phyloP scores from a whole-genome alignment of 2,113 vertebrate species.

The Halichoeres trimaculatus region DNA sequence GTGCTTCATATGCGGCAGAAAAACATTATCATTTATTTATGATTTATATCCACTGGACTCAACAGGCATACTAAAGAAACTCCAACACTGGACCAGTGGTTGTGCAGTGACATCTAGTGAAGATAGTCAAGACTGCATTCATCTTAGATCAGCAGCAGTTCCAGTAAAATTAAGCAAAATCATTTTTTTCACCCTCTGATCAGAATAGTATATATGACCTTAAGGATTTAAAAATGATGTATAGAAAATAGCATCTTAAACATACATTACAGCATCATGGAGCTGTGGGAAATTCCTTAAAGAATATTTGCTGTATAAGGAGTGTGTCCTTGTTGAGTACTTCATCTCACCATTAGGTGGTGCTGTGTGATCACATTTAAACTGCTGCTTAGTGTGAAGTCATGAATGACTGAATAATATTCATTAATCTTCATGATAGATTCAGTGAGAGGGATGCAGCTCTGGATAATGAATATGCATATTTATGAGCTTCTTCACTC shows the following conservation, averaged over 20 bases:
- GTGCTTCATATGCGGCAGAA: slow-evolving; percentile 21
- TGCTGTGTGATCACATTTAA: slow-evolving; percentile 54
- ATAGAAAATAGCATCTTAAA: neutral
- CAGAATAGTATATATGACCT: neutral
- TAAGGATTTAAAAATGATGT: neutral
- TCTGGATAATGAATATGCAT: slow-evolving; percentile 72
- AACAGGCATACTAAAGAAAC: neutral
- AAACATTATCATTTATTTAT: slow-evolving; percentile 28
- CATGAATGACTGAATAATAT: slow-evolving; percentile 65
- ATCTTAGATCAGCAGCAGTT: neutral
- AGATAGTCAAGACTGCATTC: neutral
- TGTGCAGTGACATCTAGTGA: slow-evolving; percentile 66
- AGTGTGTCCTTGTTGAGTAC: neutral
- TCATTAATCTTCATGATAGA: slow-evolving; percentile 74
- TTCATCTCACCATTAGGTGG: slow-evolving; percentile 48
- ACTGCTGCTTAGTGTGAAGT: neutral
- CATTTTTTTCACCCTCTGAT: slow-evolving; percentile 5
- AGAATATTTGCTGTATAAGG: neutral
- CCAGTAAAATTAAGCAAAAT: neutral
- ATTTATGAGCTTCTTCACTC: slow-evolving; percentile 67
- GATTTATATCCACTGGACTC: slow-evolving; percentile 6
- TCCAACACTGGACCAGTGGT: slow-evolving; percentile 13
- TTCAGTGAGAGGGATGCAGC: slow-evolving; percentile 62
- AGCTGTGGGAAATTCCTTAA: neutral
- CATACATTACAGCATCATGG: neutral